phyloP scores from a whole-genome alignment of 2,888 invertebrate genomes.

The Lottia gigantea region DNA sequence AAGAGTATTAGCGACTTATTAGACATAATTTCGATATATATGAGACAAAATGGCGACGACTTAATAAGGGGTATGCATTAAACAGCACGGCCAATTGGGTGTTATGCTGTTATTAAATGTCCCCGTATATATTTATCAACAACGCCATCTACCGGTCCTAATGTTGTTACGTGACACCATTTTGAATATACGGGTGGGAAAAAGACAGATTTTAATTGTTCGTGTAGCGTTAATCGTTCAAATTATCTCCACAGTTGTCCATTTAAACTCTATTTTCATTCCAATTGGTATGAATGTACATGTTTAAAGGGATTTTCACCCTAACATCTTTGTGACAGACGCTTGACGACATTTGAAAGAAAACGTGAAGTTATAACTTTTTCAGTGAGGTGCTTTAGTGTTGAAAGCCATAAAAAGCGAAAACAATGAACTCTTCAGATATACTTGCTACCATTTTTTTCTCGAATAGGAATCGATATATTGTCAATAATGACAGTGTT shows the following conservation, averaged over 20 bases:
- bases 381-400: too few relatives aligned
- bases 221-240: background rate
- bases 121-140: background rate
- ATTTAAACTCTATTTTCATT: background rate
- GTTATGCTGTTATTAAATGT: background rate
- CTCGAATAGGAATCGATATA: too few relatives aligned
- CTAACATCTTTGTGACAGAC: too few relatives aligned
- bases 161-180: conserved; percentile 8
- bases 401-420: too few relatives aligned
- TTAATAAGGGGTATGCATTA: conserved; percentile 9
- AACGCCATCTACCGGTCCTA: conserved; percentile 4
- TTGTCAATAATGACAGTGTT: too few relatives aligned
- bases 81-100: background rate
- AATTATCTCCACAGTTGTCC: conserved; percentile 9
- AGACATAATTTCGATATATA: background rate
- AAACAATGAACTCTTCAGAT: too few relatives aligned
- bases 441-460: too few relatives aligned
- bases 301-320: background rate
- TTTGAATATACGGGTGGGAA: conserved; percentile 3
- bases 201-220: background rate
- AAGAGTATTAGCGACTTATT: too few relatives aligned
- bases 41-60: conserved; percentile 7
- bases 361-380: too few relatives aligned
- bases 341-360: too few relatives aligned
- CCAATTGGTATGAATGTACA: background rate